Percentiles rank a stretch among this genome's conserved stretches.
phyloP scores from a whole-genome alignment of 1,140 invertebrate genomes.

The Batillaria attramentaria region DNA sequence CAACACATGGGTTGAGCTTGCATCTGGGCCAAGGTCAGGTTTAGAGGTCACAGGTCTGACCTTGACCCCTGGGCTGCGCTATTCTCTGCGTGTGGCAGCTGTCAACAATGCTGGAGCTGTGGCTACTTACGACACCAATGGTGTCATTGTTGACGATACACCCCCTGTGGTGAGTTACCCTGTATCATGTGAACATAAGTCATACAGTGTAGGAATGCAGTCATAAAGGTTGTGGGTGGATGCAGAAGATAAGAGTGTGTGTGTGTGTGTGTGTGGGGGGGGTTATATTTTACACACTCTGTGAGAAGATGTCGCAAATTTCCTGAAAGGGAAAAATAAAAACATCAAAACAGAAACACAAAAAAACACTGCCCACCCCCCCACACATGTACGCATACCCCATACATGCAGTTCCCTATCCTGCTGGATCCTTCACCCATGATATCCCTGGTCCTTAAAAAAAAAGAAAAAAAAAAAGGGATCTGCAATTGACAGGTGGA shows the following conservation, averaged over 20 bases:
- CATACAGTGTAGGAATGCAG: neutral
- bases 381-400: too few species aligned
- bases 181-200: neutral
- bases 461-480: too few species aligned
- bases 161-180: slow-evolving; percentile 33
- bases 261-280: too few species aligned
- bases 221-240: neutral
- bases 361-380: too few species aligned
- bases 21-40: neutral
- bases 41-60: slow-evolving; percentile 26
- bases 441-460: too few species aligned
- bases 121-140: slow-evolving; percentile 49
- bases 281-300: too few species aligned
- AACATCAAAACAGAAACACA: too few species aligned
- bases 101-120: slow-evolving; percentile 50
- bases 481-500: too few species aligned
- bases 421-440: too few species aligned
- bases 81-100: slow-evolving; percentile 43
- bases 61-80: slow-evolving; percentile 37
- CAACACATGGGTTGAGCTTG: neutral
- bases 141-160: slow-evolving; percentile 50
- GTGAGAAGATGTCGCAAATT: too few species aligned
- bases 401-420: too few species aligned
- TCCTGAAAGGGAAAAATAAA: too few species aligned
- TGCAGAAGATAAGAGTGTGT: neutral